phyloP scores from a whole-genome alignment of 35 echinoderm and acorn worm species.

The Patiria miniata region DNA sequence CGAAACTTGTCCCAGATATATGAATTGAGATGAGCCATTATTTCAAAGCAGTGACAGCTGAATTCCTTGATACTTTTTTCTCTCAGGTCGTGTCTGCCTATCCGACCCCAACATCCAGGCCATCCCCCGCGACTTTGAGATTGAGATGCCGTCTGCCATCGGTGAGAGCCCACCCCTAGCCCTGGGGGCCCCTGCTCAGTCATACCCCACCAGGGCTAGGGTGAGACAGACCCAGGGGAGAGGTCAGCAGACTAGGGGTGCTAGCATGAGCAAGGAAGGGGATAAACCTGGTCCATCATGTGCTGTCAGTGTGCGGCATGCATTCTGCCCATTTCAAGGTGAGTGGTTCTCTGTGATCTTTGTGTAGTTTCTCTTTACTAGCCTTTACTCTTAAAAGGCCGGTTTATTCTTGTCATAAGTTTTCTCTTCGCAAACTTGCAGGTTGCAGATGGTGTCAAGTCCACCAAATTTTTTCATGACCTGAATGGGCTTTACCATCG shows the following conservation, averaged over 20 bases:
- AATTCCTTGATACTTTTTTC: not conserved
- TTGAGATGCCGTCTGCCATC: conserved; percentile 91
- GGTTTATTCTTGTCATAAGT: no score
- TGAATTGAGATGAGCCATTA: no score
- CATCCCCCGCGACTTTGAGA: conserved; percentile 99
- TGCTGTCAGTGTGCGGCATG: conserved; percentile 88
- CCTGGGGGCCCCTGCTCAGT: not conserved
- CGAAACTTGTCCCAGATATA: no score
- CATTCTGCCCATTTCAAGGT: conserved; percentile 90
- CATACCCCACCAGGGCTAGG: conserved; percentile 3
- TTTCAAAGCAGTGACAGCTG: no score
- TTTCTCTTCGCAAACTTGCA: no score
- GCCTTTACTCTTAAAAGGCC: no score
- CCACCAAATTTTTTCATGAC: no score
- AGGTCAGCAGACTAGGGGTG: not conserved
- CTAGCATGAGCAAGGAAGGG: not conserved
- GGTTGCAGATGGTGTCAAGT: no score
- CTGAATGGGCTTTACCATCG: no score
- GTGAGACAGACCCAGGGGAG: not conserved
- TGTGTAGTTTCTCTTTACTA: not conserved
- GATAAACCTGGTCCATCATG: conserved; percentile 36
- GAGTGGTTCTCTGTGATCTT: not conserved
- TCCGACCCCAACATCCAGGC: conserved; percentile 90
- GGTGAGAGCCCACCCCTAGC: conserved; percentile 82
- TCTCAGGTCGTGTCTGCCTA: not conserved